Evolutionary conservation across 2,888 invertebrate genomes (phyloP).

Genomic region (Hyposoter dolosus): DNA sequence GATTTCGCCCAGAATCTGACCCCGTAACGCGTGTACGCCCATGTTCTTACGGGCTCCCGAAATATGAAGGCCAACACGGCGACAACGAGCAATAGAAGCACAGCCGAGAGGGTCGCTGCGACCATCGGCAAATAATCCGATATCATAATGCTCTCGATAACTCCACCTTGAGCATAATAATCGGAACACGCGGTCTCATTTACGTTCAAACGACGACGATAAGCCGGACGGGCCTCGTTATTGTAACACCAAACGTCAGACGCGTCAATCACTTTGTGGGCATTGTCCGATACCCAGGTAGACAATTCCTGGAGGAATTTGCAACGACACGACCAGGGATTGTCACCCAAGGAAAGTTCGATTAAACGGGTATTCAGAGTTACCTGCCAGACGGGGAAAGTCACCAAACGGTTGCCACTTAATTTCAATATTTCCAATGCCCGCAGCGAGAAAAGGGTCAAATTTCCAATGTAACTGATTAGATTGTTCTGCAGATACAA

Average conservation of each 20-base stretch:
- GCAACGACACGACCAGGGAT: slow-evolving; percentile 96
- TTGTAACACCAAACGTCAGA: slow-evolving; percentile 93
- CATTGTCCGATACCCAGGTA: slow-evolving; percentile 93
- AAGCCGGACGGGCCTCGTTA: slow-evolving; percentile 90
- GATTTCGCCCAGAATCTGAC: slow-evolving; percentile 91
- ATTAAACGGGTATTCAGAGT: slow-evolving; percentile 88
- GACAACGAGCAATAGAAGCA: slow-evolving; percentile 91
- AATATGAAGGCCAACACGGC: slow-evolving; percentile 93
- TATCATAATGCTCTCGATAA: slow-evolving; percentile 92
- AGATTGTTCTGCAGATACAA: slow-evolving; percentile 94
- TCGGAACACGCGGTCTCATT: slow-evolving; percentile 95
- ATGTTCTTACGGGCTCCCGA: slow-evolving; percentile 93
- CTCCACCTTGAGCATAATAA: slow-evolving; percentile 93
- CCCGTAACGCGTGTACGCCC: slow-evolving; percentile 95
- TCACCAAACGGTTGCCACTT: slow-evolving; percentile 93
- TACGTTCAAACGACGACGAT: slow-evolving; percentile 92
- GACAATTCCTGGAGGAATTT: slow-evolving; percentile 94
- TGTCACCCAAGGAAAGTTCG: slow-evolving; percentile 92
- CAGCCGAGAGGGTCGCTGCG: slow-evolving; percentile 91
- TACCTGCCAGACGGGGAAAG: slow-evolving; percentile 92
- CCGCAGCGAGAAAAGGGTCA: slow-evolving; percentile 91
- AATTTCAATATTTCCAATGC: slow-evolving; percentile 92
- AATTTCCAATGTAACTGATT: slow-evolving; percentile 92
- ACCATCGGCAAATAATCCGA: slow-evolving; percentile 94
- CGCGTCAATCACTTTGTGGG: slow-evolving; percentile 92